These are phyloP conservation scores for Ranitomeya imitator DNA, from an alignment of 2,113 vertebrate species.

Conservation along the genomic window DNA sequence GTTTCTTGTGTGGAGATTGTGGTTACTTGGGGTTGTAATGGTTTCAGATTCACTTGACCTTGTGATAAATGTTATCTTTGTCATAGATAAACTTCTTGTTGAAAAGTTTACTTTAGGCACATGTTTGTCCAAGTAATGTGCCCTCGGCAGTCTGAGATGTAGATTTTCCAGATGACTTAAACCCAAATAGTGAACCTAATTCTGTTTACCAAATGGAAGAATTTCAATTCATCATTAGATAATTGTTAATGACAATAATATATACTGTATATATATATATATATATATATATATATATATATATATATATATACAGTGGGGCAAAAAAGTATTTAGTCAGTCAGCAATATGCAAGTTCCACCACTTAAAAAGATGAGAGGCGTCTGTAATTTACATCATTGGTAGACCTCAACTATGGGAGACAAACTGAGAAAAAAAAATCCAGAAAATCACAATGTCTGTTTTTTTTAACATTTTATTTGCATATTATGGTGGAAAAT, in stretches of 20 bases:
- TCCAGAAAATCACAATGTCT: too few relatives aligned
- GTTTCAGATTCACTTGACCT: conserved; percentile 49
- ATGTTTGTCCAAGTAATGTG: conserved; percentile 47
- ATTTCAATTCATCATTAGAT: background rate
- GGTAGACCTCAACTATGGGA: too few relatives aligned
- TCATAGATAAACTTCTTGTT: conserved; percentile 47
- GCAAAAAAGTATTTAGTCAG: too few relatives aligned
- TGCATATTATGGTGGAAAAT: too few relatives aligned
- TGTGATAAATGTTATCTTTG: conserved; percentile 55
- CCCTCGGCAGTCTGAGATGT: conserved; percentile 14
- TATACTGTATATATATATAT: too few relatives aligned
- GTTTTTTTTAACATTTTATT: too few relatives aligned
- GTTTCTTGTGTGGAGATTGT: conserved; percentile 41
- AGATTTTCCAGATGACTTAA: conserved; percentile 35
- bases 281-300: too few relatives aligned
- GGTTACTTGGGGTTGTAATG: conserved; percentile 34
- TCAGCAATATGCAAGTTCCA: too few relatives aligned
- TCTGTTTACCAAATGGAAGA: background rate
- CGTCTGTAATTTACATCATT: too few relatives aligned
- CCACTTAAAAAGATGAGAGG: too few relatives aligned
- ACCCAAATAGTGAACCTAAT: background rate
- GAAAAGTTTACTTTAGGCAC: conserved; percentile 39
- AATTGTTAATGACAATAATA: background rate
- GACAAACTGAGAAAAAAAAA: too few relatives aligned
- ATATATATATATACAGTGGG: too few relatives aligned